phyloP scores from a whole-genome alignment of 2,113 vertebrate species.

The Sander lucioperca region DNA sequence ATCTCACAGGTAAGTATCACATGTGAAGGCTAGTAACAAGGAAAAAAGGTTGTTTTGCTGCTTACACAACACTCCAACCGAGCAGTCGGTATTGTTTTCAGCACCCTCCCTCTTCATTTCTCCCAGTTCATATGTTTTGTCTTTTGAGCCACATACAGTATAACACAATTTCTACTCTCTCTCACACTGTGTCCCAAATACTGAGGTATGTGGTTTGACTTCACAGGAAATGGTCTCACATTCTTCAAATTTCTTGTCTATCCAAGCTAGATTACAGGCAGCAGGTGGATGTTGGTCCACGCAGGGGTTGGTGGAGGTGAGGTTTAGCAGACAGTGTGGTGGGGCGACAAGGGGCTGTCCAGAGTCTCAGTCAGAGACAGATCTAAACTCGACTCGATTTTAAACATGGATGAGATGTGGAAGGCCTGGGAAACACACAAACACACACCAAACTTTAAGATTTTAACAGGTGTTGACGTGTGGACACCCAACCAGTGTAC shows the following conservation, averaged over 20 bases:
- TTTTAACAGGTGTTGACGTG: slow-evolving; percentile 20
- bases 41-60: neutral
- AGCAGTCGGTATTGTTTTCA: neutral
- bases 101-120: slow-evolving; percentile 6
- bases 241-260: slow-evolving; percentile 55
- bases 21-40: slow-evolving; percentile 43
- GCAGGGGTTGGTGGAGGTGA: neutral
- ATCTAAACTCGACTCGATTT: slow-evolving; percentile 42
- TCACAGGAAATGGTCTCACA: slow-evolving; percentile 73
- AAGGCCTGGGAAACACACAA: slow-evolving; percentile 77
- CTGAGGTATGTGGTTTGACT: slow-evolving; percentile 69
- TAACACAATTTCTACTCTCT: neutral
- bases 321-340: slow-evolving; percentile 81
- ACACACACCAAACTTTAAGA: slow-evolving; percentile 13
- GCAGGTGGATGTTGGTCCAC: slow-evolving; percentile 28
- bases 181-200: slow-evolving; percentile 26
- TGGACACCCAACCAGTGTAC: slow-evolving; percentile 4
- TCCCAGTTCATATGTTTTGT: slow-evolving; percentile 20
- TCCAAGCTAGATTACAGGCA: slow-evolving; percentile 20
- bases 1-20: slow-evolving; percentile 41
- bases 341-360: slow-evolving; percentile 70
- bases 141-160: slow-evolving; percentile 30
- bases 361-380: slow-evolving; percentile 35
- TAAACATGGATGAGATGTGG: slow-evolving; percentile 83
- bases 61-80: neutral